Conservation (phyloP, 92 coral and sea anemone species). For the Actinostola sp. region DNA sequence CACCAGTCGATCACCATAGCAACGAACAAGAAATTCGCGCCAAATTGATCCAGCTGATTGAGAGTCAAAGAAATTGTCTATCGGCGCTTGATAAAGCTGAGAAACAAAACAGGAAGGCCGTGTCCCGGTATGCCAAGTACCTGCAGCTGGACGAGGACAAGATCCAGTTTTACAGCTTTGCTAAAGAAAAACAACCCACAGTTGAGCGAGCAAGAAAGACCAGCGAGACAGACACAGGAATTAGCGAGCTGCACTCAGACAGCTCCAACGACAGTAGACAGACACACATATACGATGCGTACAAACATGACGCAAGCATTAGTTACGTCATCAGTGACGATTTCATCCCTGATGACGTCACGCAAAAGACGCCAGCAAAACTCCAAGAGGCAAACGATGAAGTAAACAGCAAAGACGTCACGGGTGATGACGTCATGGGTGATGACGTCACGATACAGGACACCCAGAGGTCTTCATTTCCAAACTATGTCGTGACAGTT, state of each 20-base stretch:
- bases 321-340: slow-evolving; percentile 17
- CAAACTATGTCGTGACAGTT: neutral
- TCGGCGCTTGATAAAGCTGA: slow-evolving; percentile 29
- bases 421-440: neutral
- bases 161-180: slow-evolving; percentile 7
- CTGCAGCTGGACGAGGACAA: neutral
- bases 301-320: slow-evolving; percentile 1
- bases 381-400: neutral
- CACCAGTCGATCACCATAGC: neutral
- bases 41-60: slow-evolving; percentile 22
- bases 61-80: slow-evolving; percentile 53
- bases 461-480: neutral
- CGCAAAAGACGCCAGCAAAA: neutral
- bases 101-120: slow-evolving; percentile 44
- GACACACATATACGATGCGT: slow-evolving; percentile 6
- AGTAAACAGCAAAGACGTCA: neutral
- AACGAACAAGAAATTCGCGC: slow-evolving; percentile 41
- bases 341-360: slow-evolving; percentile 6
- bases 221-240: slow-evolving; percentile 82
- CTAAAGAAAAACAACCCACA: neutral
- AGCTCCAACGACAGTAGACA: slow-evolving; percentile 42
- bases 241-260: slow-evolving; percentile 80
- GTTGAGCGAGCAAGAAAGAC: slow-evolving; percentile 24
- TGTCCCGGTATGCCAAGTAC: slow-evolving; percentile 36
- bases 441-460: neutral